A percentile compares a stretch with the other conserved stretches of the same genome.
phyloP scores from a whole-genome alignment of 2,888 invertebrate genomes.

The Ferdinandea cuprea region DNA sequence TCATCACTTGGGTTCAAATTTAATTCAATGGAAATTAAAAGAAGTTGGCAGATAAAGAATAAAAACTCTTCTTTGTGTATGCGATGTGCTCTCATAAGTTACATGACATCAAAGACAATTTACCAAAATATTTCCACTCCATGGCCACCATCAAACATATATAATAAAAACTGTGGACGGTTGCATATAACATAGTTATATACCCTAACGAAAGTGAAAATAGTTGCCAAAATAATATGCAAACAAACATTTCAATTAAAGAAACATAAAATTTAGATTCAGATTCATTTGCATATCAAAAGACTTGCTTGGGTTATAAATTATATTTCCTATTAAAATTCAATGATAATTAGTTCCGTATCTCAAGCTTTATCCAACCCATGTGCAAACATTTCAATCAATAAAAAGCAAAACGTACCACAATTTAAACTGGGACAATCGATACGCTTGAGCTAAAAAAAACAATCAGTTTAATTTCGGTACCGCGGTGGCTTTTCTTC shows the following conservation, averaged over 20 bases:
- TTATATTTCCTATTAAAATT: slow-evolving; percentile 15
- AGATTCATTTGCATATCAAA: slow-evolving; percentile 29
- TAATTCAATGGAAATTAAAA: too few relatives aligned
- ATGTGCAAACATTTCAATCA: slow-evolving; percentile 10
- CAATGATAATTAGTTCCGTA: neutral
- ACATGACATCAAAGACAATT: too few relatives aligned
- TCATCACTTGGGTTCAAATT: too few relatives aligned
- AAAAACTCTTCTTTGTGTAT: too few relatives aligned
- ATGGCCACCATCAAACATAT: too few relatives aligned
- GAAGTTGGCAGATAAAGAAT: too few relatives aligned
- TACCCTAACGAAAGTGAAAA: slow-evolving; percentile 29
- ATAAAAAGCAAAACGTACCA: slow-evolving; percentile 15
- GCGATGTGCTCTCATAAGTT: too few relatives aligned
- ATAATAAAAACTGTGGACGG: too few relatives aligned
- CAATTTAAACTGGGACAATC: slow-evolving; percentile 9
- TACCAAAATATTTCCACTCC: too few relatives aligned
- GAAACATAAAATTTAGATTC: too few relatives aligned
- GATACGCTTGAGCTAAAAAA: slow-evolving; percentile 12
- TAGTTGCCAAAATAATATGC: neutral
- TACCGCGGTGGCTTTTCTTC: neutral
- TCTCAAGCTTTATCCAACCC: neutral
- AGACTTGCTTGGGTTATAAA: neutral
- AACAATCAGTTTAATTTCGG: neutral
- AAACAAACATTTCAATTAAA: neutral
- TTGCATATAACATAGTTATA: slow-evolving; percentile 7